Evolutionary conservation across 2,113 vertebrate species (phyloP), one percentile per base, ranked within the genome.

Genomic region (Brachyhypopomus gauderio): DNA sequence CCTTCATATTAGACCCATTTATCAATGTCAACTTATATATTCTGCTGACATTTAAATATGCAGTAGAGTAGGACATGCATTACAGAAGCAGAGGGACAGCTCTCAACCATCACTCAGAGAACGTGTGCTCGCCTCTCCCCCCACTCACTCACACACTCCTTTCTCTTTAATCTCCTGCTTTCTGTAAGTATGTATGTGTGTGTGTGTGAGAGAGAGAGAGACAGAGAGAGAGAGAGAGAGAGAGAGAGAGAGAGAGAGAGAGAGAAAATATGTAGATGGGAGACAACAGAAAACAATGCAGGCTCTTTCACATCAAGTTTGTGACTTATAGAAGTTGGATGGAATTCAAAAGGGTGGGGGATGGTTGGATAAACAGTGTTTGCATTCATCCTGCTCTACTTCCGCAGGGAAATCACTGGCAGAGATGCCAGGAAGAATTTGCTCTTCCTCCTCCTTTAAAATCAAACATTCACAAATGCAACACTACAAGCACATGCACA

Each of bases 371-470:
- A 90, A 89, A 90, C 88, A 89, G 82, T 60, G 87, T 90, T 82
- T 89, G 88, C 86, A 87, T 90, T 90, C 89, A 90, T 90, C 90
- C 90, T 83, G 85, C 87, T 87, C 84, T 84, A 84, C 85, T 91
- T 90, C 88, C 91, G 27, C 86, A 75, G 90, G 88, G 90, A 91
- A 90, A 91, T 90, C 86, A 89, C 89, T 87, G 86, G 81, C 82
- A 86, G 88, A 87, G 88, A 87, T 59, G 71, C 67, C 77, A 84
- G 91, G 88, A 92, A 93, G 91, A 92, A 90, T 89, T 88, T 83
- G 67, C 86, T 72, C 77, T 71, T 75, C 69, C 62, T 41, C 58
- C 72, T 60, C 20, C 34, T 38, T 79, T 66, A 16, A 71, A 74
- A 84, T 52, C 45, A 52, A 14, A 52, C 45, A 52, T 52, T 14